Conservation (phyloP, 2,113 vertebrate species). For the Actenoides hombroni region DNA sequence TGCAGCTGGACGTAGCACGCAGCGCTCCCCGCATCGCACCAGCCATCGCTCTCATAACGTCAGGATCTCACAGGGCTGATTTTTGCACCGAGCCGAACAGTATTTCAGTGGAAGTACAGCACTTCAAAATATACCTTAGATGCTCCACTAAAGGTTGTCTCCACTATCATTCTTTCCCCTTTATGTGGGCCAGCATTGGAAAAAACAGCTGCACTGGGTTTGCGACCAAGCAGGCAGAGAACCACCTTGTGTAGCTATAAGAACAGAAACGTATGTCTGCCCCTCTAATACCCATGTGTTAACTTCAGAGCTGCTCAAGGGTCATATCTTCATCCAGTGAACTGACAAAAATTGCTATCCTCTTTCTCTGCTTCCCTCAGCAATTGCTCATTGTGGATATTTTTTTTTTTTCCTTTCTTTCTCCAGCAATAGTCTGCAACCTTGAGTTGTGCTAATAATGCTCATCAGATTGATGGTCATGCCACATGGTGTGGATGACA, state of each 20-base stretch:
- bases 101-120: background rate
- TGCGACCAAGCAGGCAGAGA: background rate
- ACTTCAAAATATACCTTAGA: background rate
- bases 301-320: background rate
- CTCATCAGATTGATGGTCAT: background rate
- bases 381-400: background rate
- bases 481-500: background rate
- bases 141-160: background rate
- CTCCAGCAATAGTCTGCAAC: background rate
- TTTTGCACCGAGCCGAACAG: background rate
- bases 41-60: background rate
- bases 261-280: background rate
- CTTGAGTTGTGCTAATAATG: background rate
- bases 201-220: background rate
- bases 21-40: background rate
- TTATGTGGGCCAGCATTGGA: accelerated
- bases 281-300: background rate
- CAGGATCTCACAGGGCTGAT: accelerated
- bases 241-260: background rate
- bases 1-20: background rate
- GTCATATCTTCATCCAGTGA: background rate
- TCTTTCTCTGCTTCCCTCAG: background rate
- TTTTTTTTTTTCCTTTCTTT: background rate
- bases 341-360: background rate
- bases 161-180: accelerated